These are phyloP conservation scores for Rhinichthys klamathensis DNA, from an alignment of 2,113 vertebrate species.

Conservation along the genomic window DNA sequence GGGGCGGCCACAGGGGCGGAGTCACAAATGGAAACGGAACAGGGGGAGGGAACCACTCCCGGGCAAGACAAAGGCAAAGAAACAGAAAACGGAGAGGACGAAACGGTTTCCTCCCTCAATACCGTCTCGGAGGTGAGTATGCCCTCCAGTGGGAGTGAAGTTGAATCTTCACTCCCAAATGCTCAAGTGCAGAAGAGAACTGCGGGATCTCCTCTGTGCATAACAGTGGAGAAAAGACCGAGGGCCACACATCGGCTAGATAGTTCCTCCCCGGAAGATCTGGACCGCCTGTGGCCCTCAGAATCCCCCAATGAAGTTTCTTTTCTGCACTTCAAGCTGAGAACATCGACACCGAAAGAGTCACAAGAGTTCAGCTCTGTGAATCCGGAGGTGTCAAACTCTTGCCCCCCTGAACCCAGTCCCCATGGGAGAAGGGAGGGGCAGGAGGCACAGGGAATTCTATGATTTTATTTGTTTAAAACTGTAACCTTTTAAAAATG, in stretches of 20 bases:
- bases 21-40: background rate
- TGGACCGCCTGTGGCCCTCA: background rate
- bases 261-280: background rate
- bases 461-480: background rate
- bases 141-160: background rate
- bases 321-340: background rate
- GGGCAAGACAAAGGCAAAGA: no score
- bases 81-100: background rate
- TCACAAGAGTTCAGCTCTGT: accelerated
- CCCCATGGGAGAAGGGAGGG: background rate
- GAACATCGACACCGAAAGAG: background rate
- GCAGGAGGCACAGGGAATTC: no score
- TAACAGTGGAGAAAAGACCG: background rate
- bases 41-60: no score
- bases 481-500: no score
- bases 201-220: background rate
- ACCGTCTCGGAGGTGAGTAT: background rate
- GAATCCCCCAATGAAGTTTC: background rate
- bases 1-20: background rate
- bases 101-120: accelerated
- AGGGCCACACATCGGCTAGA: accelerated
- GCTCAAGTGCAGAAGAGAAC: background rate
- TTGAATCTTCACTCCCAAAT: background rate
- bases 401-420: background rate
- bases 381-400: accelerated